Conservation (phyloP, 2,888 invertebrate genomes). For the Epirrita christyi region DNA sequence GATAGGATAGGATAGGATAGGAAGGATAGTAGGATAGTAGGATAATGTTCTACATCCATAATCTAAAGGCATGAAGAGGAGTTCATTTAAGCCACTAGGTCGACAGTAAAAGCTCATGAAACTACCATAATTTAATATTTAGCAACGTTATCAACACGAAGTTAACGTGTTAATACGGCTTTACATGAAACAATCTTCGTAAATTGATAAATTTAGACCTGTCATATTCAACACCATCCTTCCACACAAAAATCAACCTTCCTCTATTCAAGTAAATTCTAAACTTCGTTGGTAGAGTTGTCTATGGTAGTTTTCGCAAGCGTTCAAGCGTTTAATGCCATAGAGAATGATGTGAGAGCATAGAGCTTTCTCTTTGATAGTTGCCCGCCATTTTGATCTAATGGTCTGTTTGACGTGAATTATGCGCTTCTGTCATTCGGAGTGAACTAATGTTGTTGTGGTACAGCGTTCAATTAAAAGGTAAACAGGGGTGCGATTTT, state of each 20-base stretch:
- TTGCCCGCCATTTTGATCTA: slow-evolving; percentile 82
- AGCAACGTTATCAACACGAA: slow-evolving; percentile 62
- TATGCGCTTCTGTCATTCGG: slow-evolving; percentile 74
- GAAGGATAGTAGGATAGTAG: no score
- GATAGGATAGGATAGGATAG: no score
- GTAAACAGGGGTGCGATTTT: slow-evolving; percentile 40
- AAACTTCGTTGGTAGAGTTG: slow-evolving; percentile 40
- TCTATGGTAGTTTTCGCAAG: slow-evolving; percentile 61
- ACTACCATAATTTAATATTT: slow-evolving; percentile 72
- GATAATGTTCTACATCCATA: slow-evolving; percentile 1
- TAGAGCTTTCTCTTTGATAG: slow-evolving; percentile 81
- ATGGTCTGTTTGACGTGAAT: slow-evolving; percentile 74
- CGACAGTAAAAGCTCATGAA: slow-evolving; percentile 50
- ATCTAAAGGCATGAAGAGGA: slow-evolving; percentile 16
- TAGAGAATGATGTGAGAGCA: slow-evolving; percentile 81
- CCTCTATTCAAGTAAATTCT: slow-evolving; percentile 36
- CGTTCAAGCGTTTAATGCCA: slow-evolving; percentile 64
- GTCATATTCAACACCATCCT: slow-evolving; percentile 60
- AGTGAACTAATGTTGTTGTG: slow-evolving; percentile 71
- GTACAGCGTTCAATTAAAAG: slow-evolving; percentile 66
- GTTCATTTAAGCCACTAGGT: slow-evolving; percentile 44
- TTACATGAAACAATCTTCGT: slow-evolving; percentile 72
- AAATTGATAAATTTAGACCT: slow-evolving; percentile 78
- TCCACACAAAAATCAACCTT: slow-evolving; percentile 39
- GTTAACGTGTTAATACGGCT: slow-evolving; percentile 75